A percentile compares a stretch with the other conserved stretches of the same genome.
Conservation (phyloP, 1,140 invertebrate species). For the Melitaea cinxia region DNA sequence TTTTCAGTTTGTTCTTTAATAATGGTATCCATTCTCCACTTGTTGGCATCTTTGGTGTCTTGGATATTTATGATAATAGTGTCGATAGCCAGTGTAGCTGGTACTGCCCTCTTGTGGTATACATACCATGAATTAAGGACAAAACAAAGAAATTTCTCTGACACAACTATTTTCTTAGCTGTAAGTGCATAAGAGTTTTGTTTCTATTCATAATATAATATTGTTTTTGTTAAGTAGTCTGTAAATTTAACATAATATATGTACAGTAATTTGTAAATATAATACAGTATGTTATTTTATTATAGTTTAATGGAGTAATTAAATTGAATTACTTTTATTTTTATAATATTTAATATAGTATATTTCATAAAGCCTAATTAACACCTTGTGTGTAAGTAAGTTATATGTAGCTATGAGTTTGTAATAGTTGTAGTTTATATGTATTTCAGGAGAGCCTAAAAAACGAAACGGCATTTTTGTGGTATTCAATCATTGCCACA, state of each 20-base stretch:
- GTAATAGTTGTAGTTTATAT: not conserved
- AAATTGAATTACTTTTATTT: not conserved
- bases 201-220: conserved; percentile 4
- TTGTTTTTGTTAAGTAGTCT: not conserved
- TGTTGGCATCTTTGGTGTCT: conserved; percentile 90
- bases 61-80: conserved; percentile 93
- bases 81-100: conserved; percentile 87
- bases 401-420: not conserved
- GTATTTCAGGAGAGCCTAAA: conserved; percentile 89
- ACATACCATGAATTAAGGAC: conserved; percentile 91
- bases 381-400: no score
- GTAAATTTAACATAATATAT: no score
- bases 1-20: conserved; percentile 90
- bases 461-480: conserved; percentile 93
- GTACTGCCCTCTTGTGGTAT: conserved; percentile 93
- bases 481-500: conserved; percentile 93
- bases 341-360: no score
- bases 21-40: conserved; percentile 92
- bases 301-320: no score
- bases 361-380: no score
- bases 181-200: conserved; percentile 50
- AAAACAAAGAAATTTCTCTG: conserved; percentile 85
- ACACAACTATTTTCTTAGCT: conserved; percentile 59
- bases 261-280: no score
- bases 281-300: no score